Evolutionary conservation across 30 jellyfish, hydroid and myxozoan genomes (phyloP).

Genomic region (Phacellophora camtschatica): DNA sequence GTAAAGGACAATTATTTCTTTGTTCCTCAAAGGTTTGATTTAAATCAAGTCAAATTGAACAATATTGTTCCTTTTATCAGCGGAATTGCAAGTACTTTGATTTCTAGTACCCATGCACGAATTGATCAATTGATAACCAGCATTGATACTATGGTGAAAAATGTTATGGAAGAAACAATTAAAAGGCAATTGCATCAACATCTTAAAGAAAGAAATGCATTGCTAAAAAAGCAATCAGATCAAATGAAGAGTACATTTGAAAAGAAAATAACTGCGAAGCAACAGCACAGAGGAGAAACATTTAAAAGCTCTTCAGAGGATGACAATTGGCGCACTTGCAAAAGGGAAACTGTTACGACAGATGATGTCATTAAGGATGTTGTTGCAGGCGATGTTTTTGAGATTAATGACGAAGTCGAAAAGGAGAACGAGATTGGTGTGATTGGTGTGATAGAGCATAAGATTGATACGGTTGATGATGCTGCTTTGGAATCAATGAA

Average conservation of each 20-base stretch:
- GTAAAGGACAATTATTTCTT: not conserved
- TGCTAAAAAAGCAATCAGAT: not conserved
- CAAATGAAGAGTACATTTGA: not conserved
- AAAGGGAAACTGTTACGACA: too few relatives aligned
- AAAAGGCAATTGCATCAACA: slow-evolving; percentile 49
- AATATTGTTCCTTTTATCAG: not conserved
- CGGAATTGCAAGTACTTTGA: not conserved
- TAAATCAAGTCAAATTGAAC: not conserved
- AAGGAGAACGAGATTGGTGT: not conserved
- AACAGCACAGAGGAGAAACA: too few relatives aligned
- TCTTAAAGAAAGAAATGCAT: not conserved
- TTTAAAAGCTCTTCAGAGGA: not conserved
- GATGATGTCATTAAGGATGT: too few relatives aligned
- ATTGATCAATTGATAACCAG: not conserved
- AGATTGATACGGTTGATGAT: slow-evolving; percentile 30
- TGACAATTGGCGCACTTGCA: slow-evolving; percentile 36
- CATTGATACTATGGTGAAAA: not conserved
- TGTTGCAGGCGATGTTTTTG: not conserved
- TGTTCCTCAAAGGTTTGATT: not conserved
- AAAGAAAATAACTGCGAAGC: not conserved
- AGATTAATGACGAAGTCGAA: not conserved
- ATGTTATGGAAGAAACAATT: slow-evolving; percentile 24
- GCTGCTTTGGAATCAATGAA: not conserved
- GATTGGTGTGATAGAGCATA: slow-evolving; percentile 1
- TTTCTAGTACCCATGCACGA: slow-evolving; percentile 17